Base-by-base conservation (phyloP, 1,140 invertebrate genomes). In the Drosophila littoralis region DNA sequence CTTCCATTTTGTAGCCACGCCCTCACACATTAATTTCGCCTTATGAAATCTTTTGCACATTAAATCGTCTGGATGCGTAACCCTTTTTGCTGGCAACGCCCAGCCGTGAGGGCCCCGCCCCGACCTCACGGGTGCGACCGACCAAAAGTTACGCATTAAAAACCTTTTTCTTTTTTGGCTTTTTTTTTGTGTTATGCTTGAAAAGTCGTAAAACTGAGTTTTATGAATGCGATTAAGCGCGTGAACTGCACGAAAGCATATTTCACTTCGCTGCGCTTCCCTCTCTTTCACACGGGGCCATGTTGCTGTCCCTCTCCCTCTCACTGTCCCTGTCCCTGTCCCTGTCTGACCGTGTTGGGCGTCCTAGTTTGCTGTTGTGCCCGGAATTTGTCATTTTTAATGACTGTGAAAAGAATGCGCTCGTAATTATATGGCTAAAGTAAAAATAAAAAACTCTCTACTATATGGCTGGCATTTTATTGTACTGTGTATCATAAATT, bases 371-470 rank as follows among this genome's bases (percentile, higher is more conserved):
- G 84, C 68, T 61, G 66, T 55, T 89, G 59, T 75, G 84, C 63
- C 68, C 77, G 83, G 83, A 88, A 88, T 88, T 88, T 88, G 83
- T 88, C 83, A 88, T 88, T 88, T 88, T 88, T 88, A 88, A 88
- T 89, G 83, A 88, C 83, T 88, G 79, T 60, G 77, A 83, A 89
- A 88, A 88, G 80, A 88, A 88, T 88, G 84, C 83, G 83, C 64
- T 77, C 77, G 82, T 88, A 88, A 86, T 86, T 86, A 86, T 79
- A 86, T 74, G 82, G 71, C 71, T 54, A 63, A 50, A 79, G 77
- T 42, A 79, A n/a, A 17, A 40, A 63, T 15, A 67, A 52, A 72
- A 77, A 43, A 85, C 66, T 76, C 77, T 78, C 61, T 45, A 79
- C 76, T 60, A 71, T 77, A 61, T 82, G 54, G 42, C 69, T 50